Percentiles rank a stretch among this genome's conserved stretches.
These are phyloP conservation scores for Bombus difficillimus DNA, from an alignment of 1,140 invertebrate genomes.

Conservation along the genomic window DNA sequence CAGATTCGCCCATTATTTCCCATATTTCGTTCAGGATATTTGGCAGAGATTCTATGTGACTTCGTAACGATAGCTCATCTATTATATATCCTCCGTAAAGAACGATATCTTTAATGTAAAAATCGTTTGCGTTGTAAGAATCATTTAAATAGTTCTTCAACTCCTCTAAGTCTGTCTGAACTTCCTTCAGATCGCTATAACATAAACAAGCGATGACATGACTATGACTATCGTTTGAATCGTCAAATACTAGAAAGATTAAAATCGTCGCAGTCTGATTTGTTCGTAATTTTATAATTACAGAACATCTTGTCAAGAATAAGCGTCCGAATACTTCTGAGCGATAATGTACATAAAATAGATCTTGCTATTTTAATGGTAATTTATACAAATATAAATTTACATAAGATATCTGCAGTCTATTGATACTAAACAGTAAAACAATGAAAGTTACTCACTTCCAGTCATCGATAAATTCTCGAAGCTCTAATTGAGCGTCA, in stretches of 20 bases:
- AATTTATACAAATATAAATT: background rate
- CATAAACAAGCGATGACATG: background rate
- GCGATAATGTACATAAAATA: background rate
- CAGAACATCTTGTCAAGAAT: too few species aligned
- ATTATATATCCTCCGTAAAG: constrained; percentile 87
- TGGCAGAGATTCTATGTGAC: constrained; percentile 89
- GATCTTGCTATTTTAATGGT: background rate
- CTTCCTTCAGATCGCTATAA: constrained; percentile 86
- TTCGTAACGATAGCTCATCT: constrained; percentile 90
- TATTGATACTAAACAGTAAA: background rate
- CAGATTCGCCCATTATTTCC: constrained; percentile 92
- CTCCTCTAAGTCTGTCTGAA: constrained; percentile 89
- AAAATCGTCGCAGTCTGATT: too few species aligned
- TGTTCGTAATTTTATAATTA: background rate
- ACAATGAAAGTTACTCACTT: constrained; percentile 79
- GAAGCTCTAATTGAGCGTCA: constrained; percentile 88
- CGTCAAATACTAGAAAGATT: too few species aligned
- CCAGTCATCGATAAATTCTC: constrained; percentile 88
- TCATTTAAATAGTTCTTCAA: constrained; percentile 88
- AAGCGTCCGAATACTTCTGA: background rate
- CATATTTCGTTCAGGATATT: constrained; percentile 91
- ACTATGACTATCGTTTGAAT: background rate
- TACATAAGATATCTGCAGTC: background rate
- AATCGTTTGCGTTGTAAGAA: constrained; percentile 91
- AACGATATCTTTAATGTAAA: constrained; percentile 90